Conservation (phyloP, 2,888 invertebrate genomes). For the Ophonus ardosiacus region DNA sequence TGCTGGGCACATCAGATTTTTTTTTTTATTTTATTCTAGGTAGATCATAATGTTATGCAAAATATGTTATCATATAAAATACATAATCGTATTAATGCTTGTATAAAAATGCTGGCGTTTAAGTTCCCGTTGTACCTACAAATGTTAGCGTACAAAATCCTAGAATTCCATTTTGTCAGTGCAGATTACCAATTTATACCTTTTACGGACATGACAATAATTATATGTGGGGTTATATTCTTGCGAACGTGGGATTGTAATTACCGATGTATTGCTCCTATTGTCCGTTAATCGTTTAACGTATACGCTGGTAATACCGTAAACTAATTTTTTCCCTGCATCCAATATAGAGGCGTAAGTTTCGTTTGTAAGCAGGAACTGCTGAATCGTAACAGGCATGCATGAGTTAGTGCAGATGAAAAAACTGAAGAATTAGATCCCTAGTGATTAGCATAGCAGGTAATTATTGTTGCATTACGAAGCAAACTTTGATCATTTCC, state of each 20-base stretch:
- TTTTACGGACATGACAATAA: too few species aligned
- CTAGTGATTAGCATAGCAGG: slow-evolving; percentile 22
- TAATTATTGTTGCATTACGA: slow-evolving; percentile 39
- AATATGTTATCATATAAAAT: too few species aligned
- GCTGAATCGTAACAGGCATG: slow-evolving; percentile 7
- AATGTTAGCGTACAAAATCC: too few species aligned
- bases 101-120: too few species aligned
- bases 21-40: too few species aligned
- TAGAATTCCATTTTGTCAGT: too few species aligned
- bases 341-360: background rate
- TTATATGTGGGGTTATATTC: too few species aligned
- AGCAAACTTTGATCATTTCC: slow-evolving; percentile 28
- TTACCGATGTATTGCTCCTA: background rate
- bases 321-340: background rate
- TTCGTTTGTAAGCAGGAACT: background rate
- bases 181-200: too few species aligned
- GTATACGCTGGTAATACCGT: background rate
- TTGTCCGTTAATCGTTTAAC: background rate
- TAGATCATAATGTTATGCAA: too few species aligned
- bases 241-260: background rate
- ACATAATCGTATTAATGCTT: too few species aligned
- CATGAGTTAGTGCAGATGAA: slow-evolving; percentile 4
- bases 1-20: too few species aligned
- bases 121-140: too few species aligned
- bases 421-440: slow-evolving; percentile 15